Conservation (phyloP, 2,113 vertebrate genomes). For the Corythaixoides concolor region DNA sequence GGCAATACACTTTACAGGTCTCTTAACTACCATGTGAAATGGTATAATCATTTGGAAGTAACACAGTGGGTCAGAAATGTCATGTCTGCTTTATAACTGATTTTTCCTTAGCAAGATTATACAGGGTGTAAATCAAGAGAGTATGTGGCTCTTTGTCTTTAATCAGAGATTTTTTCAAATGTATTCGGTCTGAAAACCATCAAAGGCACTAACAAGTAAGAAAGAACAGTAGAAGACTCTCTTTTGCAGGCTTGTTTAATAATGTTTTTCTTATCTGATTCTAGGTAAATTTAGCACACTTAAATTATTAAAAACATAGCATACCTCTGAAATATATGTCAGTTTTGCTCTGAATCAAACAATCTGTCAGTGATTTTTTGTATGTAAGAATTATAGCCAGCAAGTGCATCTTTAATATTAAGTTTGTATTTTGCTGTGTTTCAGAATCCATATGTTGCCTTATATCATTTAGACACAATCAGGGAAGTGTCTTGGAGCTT, state of each 20-base stretch:
- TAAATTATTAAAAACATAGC: not conserved
- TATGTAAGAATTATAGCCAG: not conserved
- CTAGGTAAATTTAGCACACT: not conserved
- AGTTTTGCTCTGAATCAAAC: not conserved
- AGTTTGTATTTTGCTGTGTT: not conserved
- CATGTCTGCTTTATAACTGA: not conserved
- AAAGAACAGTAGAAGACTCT: not conserved
- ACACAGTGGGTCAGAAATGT: not conserved
- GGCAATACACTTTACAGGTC: not conserved
- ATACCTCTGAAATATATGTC: not conserved
- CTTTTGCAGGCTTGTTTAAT: not conserved
- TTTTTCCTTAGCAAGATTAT: not conserved
- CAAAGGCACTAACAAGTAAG: not conserved
- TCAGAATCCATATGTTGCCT: not conserved
- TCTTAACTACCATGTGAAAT: not conserved
- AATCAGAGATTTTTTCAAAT: not conserved
- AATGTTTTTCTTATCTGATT: not conserved
- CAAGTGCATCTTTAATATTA: not conserved
- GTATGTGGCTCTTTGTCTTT: not conserved
- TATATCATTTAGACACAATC: not conserved
- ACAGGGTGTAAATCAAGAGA: not conserved
- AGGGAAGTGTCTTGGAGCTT: not conserved
- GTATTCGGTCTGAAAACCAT: not conserved
- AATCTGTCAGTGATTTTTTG: not conserved
- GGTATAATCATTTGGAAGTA: not conserved